phyloP scores from a whole-genome alignment of 2,888 invertebrate species.

The Isotomurus palustris region DNA sequence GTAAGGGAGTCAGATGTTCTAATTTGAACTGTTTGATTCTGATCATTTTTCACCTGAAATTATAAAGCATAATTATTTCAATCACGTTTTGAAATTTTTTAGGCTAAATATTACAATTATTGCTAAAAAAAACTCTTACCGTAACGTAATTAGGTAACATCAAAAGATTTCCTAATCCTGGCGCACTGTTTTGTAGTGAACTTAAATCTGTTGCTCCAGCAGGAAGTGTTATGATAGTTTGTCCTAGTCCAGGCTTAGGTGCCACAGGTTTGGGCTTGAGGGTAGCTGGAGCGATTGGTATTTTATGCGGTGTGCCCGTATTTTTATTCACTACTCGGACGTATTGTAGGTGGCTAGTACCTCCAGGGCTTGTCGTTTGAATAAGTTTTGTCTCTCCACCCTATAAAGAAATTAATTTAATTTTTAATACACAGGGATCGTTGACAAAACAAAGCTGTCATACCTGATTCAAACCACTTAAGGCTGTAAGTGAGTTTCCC shows the following conservation, averaged over 20 bases:
- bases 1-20: constrained; percentile 27
- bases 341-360: constrained; percentile 58
- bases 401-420: not conserved
- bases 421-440: constrained; percentile 8
- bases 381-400: constrained; percentile 1
- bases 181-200: constrained; percentile 22
- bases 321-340: constrained; percentile 59
- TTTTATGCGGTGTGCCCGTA: constrained; percentile 37
- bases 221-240: constrained; percentile 33
- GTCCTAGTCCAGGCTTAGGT: constrained; percentile 39
- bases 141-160: constrained; percentile 42
- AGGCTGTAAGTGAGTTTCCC: constrained; percentile 45
- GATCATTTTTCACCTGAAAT: constrained; percentile 37
- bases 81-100: no score
- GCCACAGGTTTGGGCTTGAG: constrained; percentile 40
- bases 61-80: not conserved
- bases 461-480: not conserved
- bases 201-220: constrained; percentile 31
- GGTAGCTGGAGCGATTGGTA: constrained; percentile 44
- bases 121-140: constrained; percentile 20
- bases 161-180: constrained; percentile 37
- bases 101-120: not conserved
- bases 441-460: not conserved
- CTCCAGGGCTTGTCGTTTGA: not conserved
- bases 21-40: constrained; percentile 27